Conservation (phyloP, 2,888 invertebrate genomes). For the Athalia rosae region DNA sequence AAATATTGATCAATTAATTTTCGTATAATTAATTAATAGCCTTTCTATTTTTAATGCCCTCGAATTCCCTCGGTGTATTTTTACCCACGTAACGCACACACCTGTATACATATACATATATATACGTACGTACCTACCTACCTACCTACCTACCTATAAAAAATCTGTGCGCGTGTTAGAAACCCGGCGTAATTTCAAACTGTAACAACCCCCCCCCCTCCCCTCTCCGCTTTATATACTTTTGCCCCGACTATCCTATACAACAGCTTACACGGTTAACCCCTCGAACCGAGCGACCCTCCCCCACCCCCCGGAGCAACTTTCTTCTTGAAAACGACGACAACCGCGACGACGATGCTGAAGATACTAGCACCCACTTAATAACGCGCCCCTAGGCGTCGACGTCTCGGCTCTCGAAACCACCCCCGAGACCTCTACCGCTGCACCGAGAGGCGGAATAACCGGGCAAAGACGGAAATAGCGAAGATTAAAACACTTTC, state of each 20-base stretch:
- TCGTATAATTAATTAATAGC: slow-evolving; percentile 51
- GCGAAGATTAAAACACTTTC: slow-evolving; percentile 2
- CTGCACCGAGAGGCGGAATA: not conserved
- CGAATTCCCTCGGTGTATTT: too few species aligned
- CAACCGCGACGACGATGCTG: not conserved
- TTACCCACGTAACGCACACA: too few species aligned
- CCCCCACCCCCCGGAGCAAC: not conserved
- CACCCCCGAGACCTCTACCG: not conserved
- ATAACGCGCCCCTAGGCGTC: not conserved
- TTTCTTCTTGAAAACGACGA: not conserved
- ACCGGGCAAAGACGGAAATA: not conserved
- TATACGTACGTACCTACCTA: too few species aligned
- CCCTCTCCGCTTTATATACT: too few species aligned
- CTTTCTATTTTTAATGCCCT: slow-evolving; percentile 23
- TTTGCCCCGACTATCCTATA: slow-evolving; percentile 41
- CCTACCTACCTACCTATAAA: too few species aligned
- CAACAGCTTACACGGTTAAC: not conserved
- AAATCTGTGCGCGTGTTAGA: too few species aligned
- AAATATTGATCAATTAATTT: slow-evolving; percentile 52
- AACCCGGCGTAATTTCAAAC: too few species aligned
- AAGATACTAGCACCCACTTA: not conserved
- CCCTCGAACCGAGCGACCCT: not conserved
- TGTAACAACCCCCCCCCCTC: too few species aligned
- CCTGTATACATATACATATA: too few species aligned
- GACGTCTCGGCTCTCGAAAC: not conserved